Evolutionary conservation across 2,888 invertebrate species (phyloP), one percentile per base, ranked within the genome.

Genomic region (Conus canariensis): DNA sequence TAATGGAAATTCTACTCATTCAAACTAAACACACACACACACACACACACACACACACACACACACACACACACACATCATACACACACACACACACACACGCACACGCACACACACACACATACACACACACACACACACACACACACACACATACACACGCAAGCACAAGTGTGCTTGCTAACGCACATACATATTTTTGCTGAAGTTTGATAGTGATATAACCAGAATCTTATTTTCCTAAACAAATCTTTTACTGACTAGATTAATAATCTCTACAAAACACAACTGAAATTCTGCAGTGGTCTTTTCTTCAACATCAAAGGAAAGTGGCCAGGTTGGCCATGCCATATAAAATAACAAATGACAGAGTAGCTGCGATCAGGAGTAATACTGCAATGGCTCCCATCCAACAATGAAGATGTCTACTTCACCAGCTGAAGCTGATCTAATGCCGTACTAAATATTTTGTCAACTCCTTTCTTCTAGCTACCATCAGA

Each of bases 101-200:
- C 70, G 1, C 70, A 83, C 56, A 83, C 83, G 59, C 82, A 82
- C 82, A 85, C 30, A 82, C 80, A 56, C 14, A 30, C 22, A 70
- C 70, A 70, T n/a, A 70, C 70, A 70, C 70, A 16, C 16, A 16
- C 16, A 16, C 70, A 70, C 70, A 70, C 70, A 70, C n/a, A 70
- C 70, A 70, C 70, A 16, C 70, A 83, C 56, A 83, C 83, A 85
- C 82, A 82, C 82, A 85, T 14, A 85, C 85, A 59, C 56, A 59
- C 85, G 59, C 85, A 58, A 56, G 19, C 83, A 58, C 83, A 58
- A 56, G 19, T 58, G 19, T 58, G 19, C 83, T 58, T 58, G 19
- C 83, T 58, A 10, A 83, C 83, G 58, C 85, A 85, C 58, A 22
- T 22, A 85, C 87, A 64, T 67, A 87, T 45, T 45, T 45, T 45